Conservation (phyloP, 2,888 invertebrate species). For the Shargacucullia verbasci region DNA sequence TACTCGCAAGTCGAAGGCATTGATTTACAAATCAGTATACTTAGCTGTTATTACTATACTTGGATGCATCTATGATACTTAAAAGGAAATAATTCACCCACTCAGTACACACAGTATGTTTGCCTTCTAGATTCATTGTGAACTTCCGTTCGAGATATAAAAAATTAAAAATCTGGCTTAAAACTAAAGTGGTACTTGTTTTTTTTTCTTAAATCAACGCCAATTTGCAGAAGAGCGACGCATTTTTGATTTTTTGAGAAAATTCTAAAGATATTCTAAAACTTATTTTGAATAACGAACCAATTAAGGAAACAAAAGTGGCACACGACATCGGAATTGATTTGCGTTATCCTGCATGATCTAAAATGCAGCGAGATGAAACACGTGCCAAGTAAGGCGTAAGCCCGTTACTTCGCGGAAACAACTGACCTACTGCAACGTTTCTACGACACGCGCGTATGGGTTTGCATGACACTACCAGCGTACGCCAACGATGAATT, state of each 20-base stretch:
- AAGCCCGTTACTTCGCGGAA: conserved; percentile 55
- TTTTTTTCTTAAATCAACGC: too few species aligned
- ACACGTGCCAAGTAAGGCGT: conserved; percentile 23
- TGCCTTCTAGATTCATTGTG: conserved; percentile 21
- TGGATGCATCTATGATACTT: conserved; percentile 4
- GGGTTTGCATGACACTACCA: too few species aligned
- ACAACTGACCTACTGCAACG: conserved; percentile 57
- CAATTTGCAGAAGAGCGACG: too few species aligned
- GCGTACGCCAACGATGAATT: too few species aligned
- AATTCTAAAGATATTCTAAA: too few species aligned
- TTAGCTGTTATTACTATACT: conserved; percentile 25
- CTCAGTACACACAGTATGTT: conserved; percentile 9
- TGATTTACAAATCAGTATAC: conserved; percentile 16
- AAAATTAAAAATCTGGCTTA: not conserved
- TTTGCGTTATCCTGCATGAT: too few species aligned
- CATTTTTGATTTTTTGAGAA: too few species aligned
- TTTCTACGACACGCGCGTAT: conserved; percentile 16
- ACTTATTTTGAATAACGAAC: too few species aligned
- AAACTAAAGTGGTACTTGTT: too few species aligned
- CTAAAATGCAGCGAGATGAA: too few species aligned
- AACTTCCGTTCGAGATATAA: conserved; percentile 15
- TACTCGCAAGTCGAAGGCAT: conserved; percentile 4
- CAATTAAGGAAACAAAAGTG: not conserved
- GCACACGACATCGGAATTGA: not conserved
- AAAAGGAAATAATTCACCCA: conserved; percentile 12